Percentiles rank a stretch among this genome's conserved stretches.
Evolutionary conservation across 2,797 vertebrate genomes (phyloP).

Genomic region (Streptopelia turtur): DNA sequence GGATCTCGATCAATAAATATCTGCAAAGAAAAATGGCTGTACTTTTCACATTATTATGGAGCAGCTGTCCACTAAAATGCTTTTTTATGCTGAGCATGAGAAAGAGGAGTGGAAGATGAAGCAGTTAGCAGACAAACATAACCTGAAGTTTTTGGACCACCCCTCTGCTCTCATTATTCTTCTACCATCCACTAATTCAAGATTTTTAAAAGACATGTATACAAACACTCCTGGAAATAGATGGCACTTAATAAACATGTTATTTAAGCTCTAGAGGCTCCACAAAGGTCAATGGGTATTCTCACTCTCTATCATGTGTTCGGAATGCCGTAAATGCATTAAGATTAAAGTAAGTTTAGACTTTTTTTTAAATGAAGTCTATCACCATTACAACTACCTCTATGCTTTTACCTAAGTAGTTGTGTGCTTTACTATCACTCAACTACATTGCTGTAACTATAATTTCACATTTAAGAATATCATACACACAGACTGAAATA

Average conservation of each 20-base stretch:
- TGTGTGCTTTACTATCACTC: neutral
- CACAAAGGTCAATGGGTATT: neutral
- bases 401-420: neutral
- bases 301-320: neutral
- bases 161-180: neutral
- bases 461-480: neutral
- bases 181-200: neutral
- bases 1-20: constrained; percentile 99
- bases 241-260: neutral
- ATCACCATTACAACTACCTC: neutral
- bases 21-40: constrained; percentile 74
- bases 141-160: neutral
- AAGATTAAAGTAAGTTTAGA: neutral
- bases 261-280: neutral
- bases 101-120: neutral
- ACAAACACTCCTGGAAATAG: neutral
- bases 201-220: neutral
- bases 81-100: neutral
- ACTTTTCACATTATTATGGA: neutral
- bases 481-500: neutral
- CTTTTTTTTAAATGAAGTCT: neutral
- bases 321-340: neutral
- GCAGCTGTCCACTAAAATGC: neutral
- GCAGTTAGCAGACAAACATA: neutral
- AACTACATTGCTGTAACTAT: neutral